Evolutionary conservation across 2,797 vertebrate species (phyloP).

Genomic region (Sphenodon punctatus): DNA sequence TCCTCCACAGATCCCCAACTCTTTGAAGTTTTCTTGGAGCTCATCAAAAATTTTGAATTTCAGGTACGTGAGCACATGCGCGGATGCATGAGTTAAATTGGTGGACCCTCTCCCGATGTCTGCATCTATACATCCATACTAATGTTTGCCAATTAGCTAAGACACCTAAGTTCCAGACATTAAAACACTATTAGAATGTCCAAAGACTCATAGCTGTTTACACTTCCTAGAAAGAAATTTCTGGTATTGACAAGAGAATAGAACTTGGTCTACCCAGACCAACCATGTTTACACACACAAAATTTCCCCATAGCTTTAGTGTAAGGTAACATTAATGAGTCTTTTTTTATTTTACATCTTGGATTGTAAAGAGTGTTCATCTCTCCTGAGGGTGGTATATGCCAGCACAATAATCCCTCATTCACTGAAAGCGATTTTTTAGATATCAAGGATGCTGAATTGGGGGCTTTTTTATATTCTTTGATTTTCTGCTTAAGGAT

Average conservation of each 20-base stretch:
- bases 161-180: neutral
- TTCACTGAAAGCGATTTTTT: neutral
- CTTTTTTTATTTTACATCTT: neutral
- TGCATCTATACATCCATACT: conserved; percentile 69
- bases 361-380: neutral
- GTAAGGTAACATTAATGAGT: too few relatives aligned
- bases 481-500: neutral
- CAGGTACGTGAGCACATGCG: conserved; percentile 71
- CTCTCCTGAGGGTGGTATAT: neutral
- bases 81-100: conserved; percentile 73
- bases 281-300: neutral
- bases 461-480: neutral
- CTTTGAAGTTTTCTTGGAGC: conserved; percentile 74
- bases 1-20: conserved; percentile 69
- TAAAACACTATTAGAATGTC: neutral
- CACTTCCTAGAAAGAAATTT: neutral
- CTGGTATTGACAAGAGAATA: neutral
- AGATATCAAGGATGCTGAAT: neutral
- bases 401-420: neutral
- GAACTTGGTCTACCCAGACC: neutral
- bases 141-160: conserved; percentile 48
- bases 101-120: conserved; percentile 72
- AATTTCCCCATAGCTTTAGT: too few relatives aligned
- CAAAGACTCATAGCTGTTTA: neutral
- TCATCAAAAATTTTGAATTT: conserved; percentile 73